Evolutionary conservation across 2,888 invertebrate species (phyloP).

Genomic region (Ceraclea dissimilis): DNA sequence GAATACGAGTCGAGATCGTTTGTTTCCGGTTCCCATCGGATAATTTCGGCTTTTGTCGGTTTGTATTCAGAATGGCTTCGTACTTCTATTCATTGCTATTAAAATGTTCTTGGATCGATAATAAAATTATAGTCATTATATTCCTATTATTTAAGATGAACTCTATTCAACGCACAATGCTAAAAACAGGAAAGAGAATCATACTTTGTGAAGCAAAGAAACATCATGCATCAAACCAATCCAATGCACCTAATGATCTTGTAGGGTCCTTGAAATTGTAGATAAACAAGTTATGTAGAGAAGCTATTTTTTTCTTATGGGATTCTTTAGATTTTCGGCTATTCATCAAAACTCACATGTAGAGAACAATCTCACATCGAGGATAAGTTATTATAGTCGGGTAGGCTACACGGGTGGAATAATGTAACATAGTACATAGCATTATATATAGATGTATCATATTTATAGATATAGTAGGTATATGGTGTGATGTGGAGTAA

Average conservation of each 20-base stretch:
- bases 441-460: too few species aligned
- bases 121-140: conserved; percentile 6
- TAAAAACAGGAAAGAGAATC: too few species aligned
- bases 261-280: not conserved
- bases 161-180: too few species aligned
- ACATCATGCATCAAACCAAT: not conserved
- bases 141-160: not conserved
- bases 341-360: not conserved
- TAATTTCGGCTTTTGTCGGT: not conserved
- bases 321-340: not conserved
- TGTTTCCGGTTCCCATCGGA: conserved; percentile 2
- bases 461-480: too few species aligned
- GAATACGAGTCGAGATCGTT: not conserved
- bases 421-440: too few species aligned
- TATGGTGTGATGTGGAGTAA: not conserved
- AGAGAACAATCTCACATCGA: not conserved
- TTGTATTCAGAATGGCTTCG: conserved; percentile 9
- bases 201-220: not conserved
- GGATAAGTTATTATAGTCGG: too few species aligned
- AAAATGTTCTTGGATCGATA: conserved; percentile 13
- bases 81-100: conserved; percentile 9
- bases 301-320: not conserved
- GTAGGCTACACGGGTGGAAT: too few species aligned
- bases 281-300: not conserved
- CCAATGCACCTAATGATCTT: not conserved